Conservation (phyloP, 2,888 invertebrate species). For the Pyrrhosoma nymphula region DNA sequence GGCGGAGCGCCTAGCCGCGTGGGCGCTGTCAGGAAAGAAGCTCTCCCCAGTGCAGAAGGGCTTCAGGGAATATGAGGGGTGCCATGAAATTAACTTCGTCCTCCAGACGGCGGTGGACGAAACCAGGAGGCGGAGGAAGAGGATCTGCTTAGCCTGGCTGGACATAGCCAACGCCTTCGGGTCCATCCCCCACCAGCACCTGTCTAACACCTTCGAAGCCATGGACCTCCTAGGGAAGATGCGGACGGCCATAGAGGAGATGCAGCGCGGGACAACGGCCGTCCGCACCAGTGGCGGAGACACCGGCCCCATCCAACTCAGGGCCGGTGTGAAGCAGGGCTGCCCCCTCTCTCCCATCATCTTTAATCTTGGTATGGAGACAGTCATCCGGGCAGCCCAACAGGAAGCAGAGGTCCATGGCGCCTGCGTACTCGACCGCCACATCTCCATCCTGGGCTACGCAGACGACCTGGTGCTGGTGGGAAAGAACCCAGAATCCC, state of each 20-base stretch:
- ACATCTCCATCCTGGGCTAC: too few relatives aligned
- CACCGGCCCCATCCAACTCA: slow-evolving; percentile 72
- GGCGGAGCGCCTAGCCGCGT: slow-evolving; percentile 69
- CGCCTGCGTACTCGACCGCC: slow-evolving; percentile 67
- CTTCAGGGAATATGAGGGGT: too few relatives aligned
- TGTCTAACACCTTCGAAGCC: slow-evolving; percentile 73
- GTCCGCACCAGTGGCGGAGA: too few relatives aligned
- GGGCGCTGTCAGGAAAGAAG: too few relatives aligned
- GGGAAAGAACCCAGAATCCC: slow-evolving; percentile 60
- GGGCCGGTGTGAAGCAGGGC: slow-evolving; percentile 75
- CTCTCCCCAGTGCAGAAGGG: too few relatives aligned
- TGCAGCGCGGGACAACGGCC: not conserved
- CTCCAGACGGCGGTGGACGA: too few relatives aligned
- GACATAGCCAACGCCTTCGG: not conserved
- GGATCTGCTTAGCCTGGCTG: not conserved
- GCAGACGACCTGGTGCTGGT: slow-evolving; percentile 73
- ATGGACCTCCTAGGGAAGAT: slow-evolving; percentile 71
- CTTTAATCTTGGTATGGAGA: slow-evolving; percentile 75
- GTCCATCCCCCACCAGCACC: not conserved
- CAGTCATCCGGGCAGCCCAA: slow-evolving; percentile 69
- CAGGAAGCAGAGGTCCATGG: not conserved
- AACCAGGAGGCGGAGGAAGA: not conserved
- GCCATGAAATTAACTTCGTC: too few relatives aligned
- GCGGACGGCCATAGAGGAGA: too few relatives aligned
- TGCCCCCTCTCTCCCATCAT: slow-evolving; percentile 75